A percentile compares a stretch with the other conserved stretches of the same genome.
Conservation (phyloP, 2,888 invertebrate genomes). For the Agonopterix subpropinquella region DNA sequence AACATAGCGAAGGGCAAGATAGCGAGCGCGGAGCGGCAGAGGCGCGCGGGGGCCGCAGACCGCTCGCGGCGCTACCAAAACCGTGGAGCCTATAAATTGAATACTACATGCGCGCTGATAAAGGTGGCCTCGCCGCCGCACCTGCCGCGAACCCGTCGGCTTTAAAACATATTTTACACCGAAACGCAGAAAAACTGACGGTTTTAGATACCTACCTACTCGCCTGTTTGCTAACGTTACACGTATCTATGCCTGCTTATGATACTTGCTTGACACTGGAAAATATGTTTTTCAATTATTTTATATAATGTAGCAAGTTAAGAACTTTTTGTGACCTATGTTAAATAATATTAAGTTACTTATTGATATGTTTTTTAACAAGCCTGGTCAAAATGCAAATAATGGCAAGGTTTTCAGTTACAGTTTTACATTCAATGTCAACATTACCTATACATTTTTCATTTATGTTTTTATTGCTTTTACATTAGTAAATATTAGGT, state of each 20-base stretch:
- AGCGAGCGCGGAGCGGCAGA: constrained; percentile 1
- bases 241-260: background rate
- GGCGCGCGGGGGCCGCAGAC: constrained; percentile 21
- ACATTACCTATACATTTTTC: too few species aligned
- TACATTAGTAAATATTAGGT: background rate
- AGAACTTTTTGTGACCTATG: too few species aligned
- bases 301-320: too few species aligned
- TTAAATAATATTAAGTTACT: too few species aligned
- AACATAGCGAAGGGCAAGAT: constrained; percentile 19
- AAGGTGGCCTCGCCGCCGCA: constrained; percentile 47
- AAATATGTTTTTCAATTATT: too few species aligned
- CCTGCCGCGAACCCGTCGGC: constrained; percentile 42
- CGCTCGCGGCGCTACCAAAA: constrained; percentile 57
- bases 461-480: background rate
- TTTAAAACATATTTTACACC: constrained; percentile 50
- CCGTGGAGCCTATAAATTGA: constrained; percentile 53
- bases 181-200: constrained; percentile 56
- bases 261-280: too few species aligned
- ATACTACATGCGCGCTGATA: constrained; percentile 48
- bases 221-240: constrained; percentile 1
- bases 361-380: too few species aligned
- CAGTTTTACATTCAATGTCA: too few species aligned
- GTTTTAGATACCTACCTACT: constrained; percentile 7
- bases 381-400: too few species aligned
- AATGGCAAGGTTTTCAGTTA: too few species aligned